Percentiles rank a stretch among this genome's conserved stretches.
Evolutionary conservation across 2,113 vertebrate species (phyloP).

Genomic region (Chionodraco myersi): DNA sequence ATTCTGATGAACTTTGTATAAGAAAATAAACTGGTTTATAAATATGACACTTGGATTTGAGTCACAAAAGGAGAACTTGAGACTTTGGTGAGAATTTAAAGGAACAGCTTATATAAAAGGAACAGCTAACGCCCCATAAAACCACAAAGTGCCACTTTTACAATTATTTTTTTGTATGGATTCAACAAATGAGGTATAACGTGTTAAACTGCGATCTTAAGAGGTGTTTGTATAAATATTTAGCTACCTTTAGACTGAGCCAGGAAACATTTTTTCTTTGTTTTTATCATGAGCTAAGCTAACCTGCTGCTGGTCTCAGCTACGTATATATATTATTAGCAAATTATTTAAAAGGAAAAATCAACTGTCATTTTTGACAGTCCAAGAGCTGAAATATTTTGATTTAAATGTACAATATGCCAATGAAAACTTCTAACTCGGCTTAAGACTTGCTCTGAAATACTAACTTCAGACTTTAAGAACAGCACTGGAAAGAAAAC

Average conservation of each 20-base stretch:
- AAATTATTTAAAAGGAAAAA: background rate
- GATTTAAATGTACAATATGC: background rate
- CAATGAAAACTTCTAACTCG: background rate
- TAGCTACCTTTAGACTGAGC: background rate
- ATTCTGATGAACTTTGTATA: conserved; percentile 49
- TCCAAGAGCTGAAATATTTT: background rate
- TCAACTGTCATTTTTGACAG: background rate
- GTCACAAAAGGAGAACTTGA: background rate
- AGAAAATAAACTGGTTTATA: background rate
- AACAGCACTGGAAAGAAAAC: no score
- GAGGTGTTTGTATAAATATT: background rate
- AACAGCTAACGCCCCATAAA: background rate
- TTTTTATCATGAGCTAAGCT: no score
- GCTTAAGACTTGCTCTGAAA: background rate
- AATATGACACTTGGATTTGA: background rate
- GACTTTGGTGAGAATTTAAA: background rate
- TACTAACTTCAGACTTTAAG: no score
- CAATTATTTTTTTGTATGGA: background rate
- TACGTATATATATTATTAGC: no score
- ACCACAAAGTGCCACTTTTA: background rate
- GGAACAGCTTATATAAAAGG: background rate
- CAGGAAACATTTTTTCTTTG: no score
- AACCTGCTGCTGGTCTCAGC: no score
- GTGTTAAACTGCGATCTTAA: background rate
- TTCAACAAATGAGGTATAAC: background rate